phyloP scores from a whole-genome alignment of 2,797 vertebrate species.

The Uromys caudimaculatus region DNA sequence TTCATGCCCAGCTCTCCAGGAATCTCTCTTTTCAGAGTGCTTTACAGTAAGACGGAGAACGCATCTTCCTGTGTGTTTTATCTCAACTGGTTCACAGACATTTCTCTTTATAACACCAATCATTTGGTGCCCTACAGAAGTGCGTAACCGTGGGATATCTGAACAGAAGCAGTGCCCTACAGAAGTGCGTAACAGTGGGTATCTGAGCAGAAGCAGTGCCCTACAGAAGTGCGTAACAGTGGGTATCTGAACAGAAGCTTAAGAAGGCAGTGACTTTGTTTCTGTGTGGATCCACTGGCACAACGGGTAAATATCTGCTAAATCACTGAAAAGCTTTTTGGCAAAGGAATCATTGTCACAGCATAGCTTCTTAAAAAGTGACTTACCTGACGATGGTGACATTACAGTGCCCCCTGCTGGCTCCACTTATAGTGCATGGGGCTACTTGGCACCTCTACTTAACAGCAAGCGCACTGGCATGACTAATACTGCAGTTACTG shows the following conservation, averaged over 20 bases:
- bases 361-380: not conserved
- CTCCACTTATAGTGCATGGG: conserved; percentile 39
- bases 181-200: not conserved
- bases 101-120: conserved; percentile 33
- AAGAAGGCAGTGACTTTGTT: conserved; percentile 3
- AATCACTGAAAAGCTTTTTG: not conserved
- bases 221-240: not conserved
- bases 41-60: not conserved
- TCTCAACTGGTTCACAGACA: conserved; percentile 24
- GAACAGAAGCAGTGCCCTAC: not conserved
- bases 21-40: not conserved
- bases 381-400: not conserved
- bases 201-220: not conserved
- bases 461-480: not conserved
- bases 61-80: conserved; percentile 27
- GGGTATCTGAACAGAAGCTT: not conserved
- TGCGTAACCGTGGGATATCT: not conserved
- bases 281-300: not conserved
- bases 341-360: not conserved
- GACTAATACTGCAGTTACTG: conserved; percentile 41
- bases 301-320: conserved; percentile 45
- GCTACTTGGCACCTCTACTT: not conserved
- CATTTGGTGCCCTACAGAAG: not conserved
- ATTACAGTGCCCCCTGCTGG: conserved; percentile 76
- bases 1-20: not conserved